A percentile compares a stretch with the other conserved stretches of the same genome.
phyloP scores from a whole-genome alignment of 2,888 invertebrate species.

The Stegophylla sp. region DNA sequence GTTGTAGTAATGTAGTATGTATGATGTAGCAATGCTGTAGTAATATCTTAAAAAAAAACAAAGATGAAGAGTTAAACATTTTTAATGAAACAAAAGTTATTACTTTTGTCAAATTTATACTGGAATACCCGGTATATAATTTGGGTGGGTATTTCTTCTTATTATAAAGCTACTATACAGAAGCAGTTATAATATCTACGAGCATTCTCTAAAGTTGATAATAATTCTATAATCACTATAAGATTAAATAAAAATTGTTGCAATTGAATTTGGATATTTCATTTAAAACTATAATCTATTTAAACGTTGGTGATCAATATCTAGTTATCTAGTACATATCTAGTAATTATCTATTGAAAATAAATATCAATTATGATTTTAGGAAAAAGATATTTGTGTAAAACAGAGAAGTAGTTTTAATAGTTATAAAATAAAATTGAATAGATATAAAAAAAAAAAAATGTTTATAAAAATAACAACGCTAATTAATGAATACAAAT shows the following conservation, averaged over 20 bases:
- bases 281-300: background rate
- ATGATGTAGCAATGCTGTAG: too few species aligned
- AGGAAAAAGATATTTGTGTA: background rate
- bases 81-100: too few species aligned
- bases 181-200: background rate
- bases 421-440: background rate
- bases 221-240: background rate
- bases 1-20: too few species aligned
- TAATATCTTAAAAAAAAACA: too few species aligned
- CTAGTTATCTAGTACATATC: too few species aligned
- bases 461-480: slow-evolving; percentile 6
- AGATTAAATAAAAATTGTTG: background rate
- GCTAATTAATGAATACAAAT: background rate
- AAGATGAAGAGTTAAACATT: too few species aligned
- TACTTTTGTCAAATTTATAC: too few species aligned
- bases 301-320: background rate
- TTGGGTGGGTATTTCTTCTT: too few species aligned
- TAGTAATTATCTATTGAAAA: background rate
- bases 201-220: background rate
- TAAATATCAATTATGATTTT: background rate
- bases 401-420: background rate
- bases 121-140: too few species aligned
- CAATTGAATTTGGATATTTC: background rate
- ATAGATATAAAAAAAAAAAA: slow-evolving; percentile 19
- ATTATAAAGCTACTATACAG: background rate